Evolutionary conservation across 2,113 vertebrate species (phyloP), one percentile per base, ranked within the genome.

Genomic region (Neotoma lepida): DNA sequence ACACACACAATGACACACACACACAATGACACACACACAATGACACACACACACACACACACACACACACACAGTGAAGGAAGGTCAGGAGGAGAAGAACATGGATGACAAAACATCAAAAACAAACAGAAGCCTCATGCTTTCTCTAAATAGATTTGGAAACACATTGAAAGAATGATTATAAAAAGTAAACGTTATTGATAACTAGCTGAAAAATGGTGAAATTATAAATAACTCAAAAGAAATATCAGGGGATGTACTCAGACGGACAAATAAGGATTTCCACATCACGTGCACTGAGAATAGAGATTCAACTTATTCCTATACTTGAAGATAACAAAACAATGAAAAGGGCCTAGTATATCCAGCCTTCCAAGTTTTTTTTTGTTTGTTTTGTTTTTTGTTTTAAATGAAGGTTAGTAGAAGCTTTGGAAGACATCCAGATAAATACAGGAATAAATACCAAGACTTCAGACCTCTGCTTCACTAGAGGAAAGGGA

Each of bases 111-210:
- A 7, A 17, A 30, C 46, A 28, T 28, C 61, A 41, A 8, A 6
- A 76, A 4, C 33, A 44, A 4, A 2, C 20, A 18, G 9, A 51
- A 71, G 0, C 15, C 4, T 7, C 9, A 5, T 0, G 39, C 15
- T 73, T 56, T n/a, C 46, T 33, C 28, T 12, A 24, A n/a, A 28
- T 3, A 49, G 41, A 49, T 41, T 51, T 2, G 71, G 58, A 81
- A 80, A 28, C 35, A 81, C 54, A 44, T 44, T 28, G 17, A 90
- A 82, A 71, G 90, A 70, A 81, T 35, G 18, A 81, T 70, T 46
- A 22, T n/a, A 61, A 63, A 51, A 44, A 68, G 17, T 2, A 78
- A 86, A 80, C 30, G 9, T 56, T 63, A 64, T 26, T 35, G 33
- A 41, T 28, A 51, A 41, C 30, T 87, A 63, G 63, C 33, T 14